These are phyloP conservation scores for Umimayanthus chanpuru DNA, from an alignment of 92 coral and sea anemone species.

Conservation along the genomic window DNA sequence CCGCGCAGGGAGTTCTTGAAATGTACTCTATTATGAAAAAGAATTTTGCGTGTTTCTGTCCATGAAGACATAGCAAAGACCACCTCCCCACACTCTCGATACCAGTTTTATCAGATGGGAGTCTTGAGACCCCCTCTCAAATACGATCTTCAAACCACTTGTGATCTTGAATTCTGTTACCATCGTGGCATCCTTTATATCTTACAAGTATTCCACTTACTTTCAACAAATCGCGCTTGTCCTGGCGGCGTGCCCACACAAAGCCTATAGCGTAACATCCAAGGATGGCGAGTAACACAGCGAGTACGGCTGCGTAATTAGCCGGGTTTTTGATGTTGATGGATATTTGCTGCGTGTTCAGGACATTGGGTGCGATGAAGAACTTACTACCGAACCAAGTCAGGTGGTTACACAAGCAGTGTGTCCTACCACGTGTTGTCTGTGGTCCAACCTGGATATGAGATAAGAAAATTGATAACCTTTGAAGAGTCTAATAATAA, in stretches of 20 bases:
- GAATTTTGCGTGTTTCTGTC: no score
- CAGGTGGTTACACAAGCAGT: constrained; percentile 88
- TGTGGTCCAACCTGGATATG: constrained; percentile 76
- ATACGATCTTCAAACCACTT: no score
- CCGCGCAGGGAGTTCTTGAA: no score
- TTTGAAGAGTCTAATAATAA: no score
- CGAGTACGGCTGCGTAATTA: constrained; percentile 76
- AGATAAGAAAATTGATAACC: neutral
- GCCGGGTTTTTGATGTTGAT: constrained; percentile 69
- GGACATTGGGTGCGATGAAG: constrained; percentile 81
- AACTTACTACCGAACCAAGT: constrained; percentile 95
- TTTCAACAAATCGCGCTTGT: constrained; percentile 72
- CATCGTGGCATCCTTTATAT: no score
- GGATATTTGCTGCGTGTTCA: constrained; percentile 62
- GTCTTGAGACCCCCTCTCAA: no score
- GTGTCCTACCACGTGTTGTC: constrained; percentile 67
- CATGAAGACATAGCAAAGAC: no score
- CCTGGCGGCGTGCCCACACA: constrained; percentile 88
- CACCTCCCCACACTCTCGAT: no score
- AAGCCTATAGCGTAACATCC: constrained; percentile 60
- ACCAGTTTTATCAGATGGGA: no score
- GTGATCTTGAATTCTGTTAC: no score
- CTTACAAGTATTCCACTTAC: constrained; percentile 43
- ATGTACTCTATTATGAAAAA: no score
- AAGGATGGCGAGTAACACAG: constrained; percentile 68